Evolutionary conservation across 2,888 invertebrate genomes (phyloP).

Genomic region (Lithosia quadra): DNA sequence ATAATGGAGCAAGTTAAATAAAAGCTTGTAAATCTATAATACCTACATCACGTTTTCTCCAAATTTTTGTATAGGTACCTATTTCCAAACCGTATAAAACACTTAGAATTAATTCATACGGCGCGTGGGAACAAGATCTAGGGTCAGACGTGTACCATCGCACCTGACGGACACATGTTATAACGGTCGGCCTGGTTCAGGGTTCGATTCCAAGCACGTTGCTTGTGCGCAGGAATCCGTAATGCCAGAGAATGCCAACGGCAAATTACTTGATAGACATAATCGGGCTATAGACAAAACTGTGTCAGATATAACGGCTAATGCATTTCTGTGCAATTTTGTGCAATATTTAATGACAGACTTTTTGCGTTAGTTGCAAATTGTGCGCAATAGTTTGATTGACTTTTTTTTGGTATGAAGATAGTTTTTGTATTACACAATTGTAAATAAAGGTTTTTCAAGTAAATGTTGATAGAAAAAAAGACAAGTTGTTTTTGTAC

Average conservation of each 20-base stretch:
- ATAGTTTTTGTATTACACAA: background rate
- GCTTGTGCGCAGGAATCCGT: slow-evolving; percentile 41
- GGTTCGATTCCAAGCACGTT: slow-evolving; percentile 41
- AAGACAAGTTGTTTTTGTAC: background rate
- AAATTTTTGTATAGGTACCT: background rate
- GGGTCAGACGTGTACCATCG: slow-evolving; percentile 43
- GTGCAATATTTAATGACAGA: slow-evolving; percentile 17
- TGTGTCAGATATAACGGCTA: slow-evolving; percentile 13
- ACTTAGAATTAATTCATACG: slow-evolving; percentile 10
- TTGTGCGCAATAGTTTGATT: slow-evolving; percentile 14
- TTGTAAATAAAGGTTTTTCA: background rate
- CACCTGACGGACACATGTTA: slow-evolving; percentile 57
- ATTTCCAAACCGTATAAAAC: slow-evolving; percentile 2
- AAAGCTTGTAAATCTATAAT: too few species aligned
- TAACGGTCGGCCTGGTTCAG: slow-evolving; percentile 54
- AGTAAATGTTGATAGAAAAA: background rate
- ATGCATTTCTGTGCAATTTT: slow-evolving; percentile 10
- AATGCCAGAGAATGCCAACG: slow-evolving; percentile 38
- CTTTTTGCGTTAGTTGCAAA: background rate
- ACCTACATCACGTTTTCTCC: background rate
- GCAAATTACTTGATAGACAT: slow-evolving; percentile 43
- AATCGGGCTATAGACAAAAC: slow-evolving; percentile 28
- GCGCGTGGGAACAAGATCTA: slow-evolving; percentile 19
- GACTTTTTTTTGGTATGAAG: background rate
- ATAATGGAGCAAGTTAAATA: too few species aligned